Base-by-base conservation (phyloP, 2,113 vertebrate genomes). In the Cichladusa arquata region DNA sequence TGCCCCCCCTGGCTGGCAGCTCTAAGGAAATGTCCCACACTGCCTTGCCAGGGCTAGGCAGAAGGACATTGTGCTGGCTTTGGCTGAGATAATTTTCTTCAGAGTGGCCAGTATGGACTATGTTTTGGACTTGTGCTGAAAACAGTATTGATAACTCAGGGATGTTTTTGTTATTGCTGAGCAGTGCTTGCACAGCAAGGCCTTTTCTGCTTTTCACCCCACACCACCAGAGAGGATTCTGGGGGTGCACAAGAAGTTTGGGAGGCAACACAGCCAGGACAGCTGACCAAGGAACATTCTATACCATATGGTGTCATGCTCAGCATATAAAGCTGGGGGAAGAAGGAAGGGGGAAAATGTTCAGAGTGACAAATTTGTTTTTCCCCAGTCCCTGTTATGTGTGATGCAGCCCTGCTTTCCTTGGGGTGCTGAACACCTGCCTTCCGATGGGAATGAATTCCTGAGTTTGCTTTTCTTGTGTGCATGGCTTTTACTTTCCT, bases 281-380 rank as follows among this genome's bases (percentile, higher is more conserved):
- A 61, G 8, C 3, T 34, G 40, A 31, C 4, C 34, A 82, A 82
- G 47, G 20, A 47, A 53, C 12, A 26, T 76, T 38, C 19, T 29
- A 25, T n/a, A 25, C 17, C 8, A 3, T 54, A 15, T 26, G 24
- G n/a, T 23, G 14, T 60, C 1, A 0, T 47, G 9, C 9, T 40
- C 47, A 61, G 12, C 40, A 13, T 48, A 31, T 48, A 69, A 76
- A 40, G 6, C 19, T 69, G 47, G 20, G 24, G 54, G 9, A 69
- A 54, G 29, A 58, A 28, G 28, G 25, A 69, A 31, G 11, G 9
- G 14, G 3, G 3, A 22, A 45, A 40, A 40, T 29, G 22, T 54
- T 61, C 20, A 24, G 19, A 53, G 25, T 6, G 19, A 54, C 19
- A 53, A 24, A 3, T 61, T 54, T 23, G 42, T 14, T 13, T 18